A percentile compares a stretch with the other conserved stretches of the same genome.
phyloP scores from a whole-genome alignment of 2,797 vertebrate species.

The Numenius phaeopus region DNA sequence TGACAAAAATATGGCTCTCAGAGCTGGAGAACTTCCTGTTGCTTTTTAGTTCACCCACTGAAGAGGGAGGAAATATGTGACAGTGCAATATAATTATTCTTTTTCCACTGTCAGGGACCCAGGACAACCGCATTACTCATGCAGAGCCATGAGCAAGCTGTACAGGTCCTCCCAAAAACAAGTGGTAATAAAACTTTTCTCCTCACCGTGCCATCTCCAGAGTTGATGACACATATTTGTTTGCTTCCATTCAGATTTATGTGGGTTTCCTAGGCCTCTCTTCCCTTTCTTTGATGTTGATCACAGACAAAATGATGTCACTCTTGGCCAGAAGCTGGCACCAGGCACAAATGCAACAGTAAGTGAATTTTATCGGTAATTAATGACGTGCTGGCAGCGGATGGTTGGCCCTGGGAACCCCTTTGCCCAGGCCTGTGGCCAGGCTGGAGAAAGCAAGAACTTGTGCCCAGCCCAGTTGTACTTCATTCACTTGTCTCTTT shows the following conservation, averaged over 20 bases:
- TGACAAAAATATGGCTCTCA: conserved; percentile 30
- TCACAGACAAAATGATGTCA: conserved; percentile 52
- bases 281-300: conserved; percentile 54
- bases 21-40: conserved; percentile 1
- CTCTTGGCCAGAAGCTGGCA: conserved; percentile 18
- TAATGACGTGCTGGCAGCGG: not conserved
- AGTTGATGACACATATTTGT: conserved; percentile 55
- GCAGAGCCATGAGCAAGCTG: conserved; percentile 9
- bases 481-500: not conserved
- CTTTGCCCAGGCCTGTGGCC: not conserved
- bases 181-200: not conserved
- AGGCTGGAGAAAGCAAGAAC: not conserved
- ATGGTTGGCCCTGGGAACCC: not conserved
- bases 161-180: conserved; percentile 54
- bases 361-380: conserved; percentile 26
- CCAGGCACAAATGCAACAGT: not conserved
- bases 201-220: not conserved
- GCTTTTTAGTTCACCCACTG: not conserved
- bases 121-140: conserved; percentile 16
- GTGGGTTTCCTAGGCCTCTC: conserved; percentile 26
- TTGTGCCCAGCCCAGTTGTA: not conserved
- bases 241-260: conserved; percentile 53
- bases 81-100: conserved; percentile 14
- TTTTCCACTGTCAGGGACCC: conserved; percentile 19
- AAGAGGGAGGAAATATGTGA: conserved; percentile 22